Conservation (phyloP, 2,888 invertebrate genomes). For the Agonopterix heracliana region DNA sequence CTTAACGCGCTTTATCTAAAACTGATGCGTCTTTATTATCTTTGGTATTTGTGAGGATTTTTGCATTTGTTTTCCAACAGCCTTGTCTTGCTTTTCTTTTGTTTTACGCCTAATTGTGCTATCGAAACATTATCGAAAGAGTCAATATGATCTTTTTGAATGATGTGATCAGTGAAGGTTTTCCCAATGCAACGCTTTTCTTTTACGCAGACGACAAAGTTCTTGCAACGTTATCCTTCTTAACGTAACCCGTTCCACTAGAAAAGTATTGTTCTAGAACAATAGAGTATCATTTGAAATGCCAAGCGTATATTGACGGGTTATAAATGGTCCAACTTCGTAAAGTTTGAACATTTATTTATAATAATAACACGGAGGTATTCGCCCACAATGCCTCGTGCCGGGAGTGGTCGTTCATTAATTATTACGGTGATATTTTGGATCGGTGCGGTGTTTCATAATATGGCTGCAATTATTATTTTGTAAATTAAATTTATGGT, state of each 20-base stretch:
- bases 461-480: conserved; percentile 24
- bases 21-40: no score
- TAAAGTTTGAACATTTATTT: conserved; percentile 54
- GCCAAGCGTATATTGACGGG: conserved; percentile 33
- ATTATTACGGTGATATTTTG: conserved; percentile 36
- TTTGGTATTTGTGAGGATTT: no score
- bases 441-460: conserved; percentile 18
- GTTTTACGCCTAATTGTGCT: no score
- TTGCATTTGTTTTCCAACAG: no score
- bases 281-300: conserved; percentile 6
- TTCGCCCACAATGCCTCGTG: conserved; percentile 43
- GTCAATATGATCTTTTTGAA: no score
- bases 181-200: no score
- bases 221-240: background rate
- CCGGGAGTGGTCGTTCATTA: conserved; percentile 46
- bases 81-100: no score
- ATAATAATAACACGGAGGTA: conserved; percentile 56
- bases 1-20: no score
- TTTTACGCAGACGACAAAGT: background rate
- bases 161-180: no score
- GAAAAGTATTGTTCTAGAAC: background rate
- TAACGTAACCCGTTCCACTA: background rate
- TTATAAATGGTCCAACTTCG: conserved; percentile 37
- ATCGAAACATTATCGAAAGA: no score
- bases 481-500: conserved; percentile 11